Evolutionary conservation across 1,140 invertebrate genomes (phyloP), one percentile per base, ranked within the genome.

Genomic region (Latrodectus geometricus): DNA sequence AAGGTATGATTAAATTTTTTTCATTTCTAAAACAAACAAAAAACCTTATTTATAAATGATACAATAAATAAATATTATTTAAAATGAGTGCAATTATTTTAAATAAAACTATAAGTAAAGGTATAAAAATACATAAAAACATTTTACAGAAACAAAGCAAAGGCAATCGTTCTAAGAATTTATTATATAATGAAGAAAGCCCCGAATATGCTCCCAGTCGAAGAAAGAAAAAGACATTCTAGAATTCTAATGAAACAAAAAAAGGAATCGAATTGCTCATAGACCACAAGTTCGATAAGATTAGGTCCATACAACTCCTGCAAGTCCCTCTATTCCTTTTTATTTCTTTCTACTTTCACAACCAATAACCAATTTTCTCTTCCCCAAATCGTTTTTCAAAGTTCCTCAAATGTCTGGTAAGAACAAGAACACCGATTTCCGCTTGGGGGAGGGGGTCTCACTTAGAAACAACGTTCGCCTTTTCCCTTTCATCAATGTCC

Each of bases 361-460:
- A 83, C 70, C 80, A 83, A 83, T 83, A 83, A 83, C 80, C 80
- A 83, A 83, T 83, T 73, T 74, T 83, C 80, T 70, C 56, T 20
- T 72, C 61, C 70, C 80, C 72, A 83, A 83, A 83, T 83, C 80
- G 80, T 75, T 83, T 83, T 83, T 83, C 80, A 83, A 83, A 83
- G 80, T 83, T 83, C 72, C 80, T 73, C 72, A 83, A 83, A 83
- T 74, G 80, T 70, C 80, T 35, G 35, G 70, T 72, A 83, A 54
- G 80, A 83, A 74, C 72, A 83, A 83, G 72, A 83, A 75, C 61
- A 54, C 35, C 80, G 72, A 83, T 83, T 83, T 83, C 21, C 23
- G 75, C 20, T 61, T 23, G 75, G 65, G 56, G 56, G 49, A 72
- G 54, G 54, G 48, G 35, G 35, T 35, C 70, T 56, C 80, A 73